phyloP scores from a whole-genome alignment of 2,797 vertebrate genomes.

The Chromis chromis region DNA sequence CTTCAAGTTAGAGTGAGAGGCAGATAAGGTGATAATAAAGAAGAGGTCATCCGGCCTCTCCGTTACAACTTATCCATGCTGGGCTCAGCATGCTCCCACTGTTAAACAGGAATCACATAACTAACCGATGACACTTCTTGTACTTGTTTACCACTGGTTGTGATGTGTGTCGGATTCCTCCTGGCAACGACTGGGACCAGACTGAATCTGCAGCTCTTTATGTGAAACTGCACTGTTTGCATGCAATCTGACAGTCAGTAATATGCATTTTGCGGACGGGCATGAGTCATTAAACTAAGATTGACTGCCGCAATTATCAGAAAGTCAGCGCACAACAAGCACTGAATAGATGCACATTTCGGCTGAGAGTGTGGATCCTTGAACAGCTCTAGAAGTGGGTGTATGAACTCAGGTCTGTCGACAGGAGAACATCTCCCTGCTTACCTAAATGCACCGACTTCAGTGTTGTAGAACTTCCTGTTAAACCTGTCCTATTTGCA shows the following conservation, averaged over 20 bases:
- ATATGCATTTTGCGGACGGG: slow-evolving; percentile 28
- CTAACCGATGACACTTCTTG: slow-evolving; percentile 46
- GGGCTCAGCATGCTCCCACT: slow-evolving; percentile 33
- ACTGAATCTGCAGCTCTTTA: slow-evolving; percentile 42
- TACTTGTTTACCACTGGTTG: slow-evolving; percentile 39
- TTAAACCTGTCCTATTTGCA: slow-evolving; percentile 75
- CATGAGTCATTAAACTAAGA: slow-evolving; percentile 50
- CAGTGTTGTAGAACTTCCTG: slow-evolving; percentile 43
- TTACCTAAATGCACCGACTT: slow-evolving; percentile 45
- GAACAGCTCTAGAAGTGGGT: slow-evolving; percentile 22
- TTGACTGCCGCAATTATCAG: slow-evolving; percentile 47
- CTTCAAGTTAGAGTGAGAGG: slow-evolving; percentile 46
- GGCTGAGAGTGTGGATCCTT: slow-evolving; percentile 11
- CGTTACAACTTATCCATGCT: slow-evolving; percentile 37
- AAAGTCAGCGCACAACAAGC: slow-evolving; percentile 20
- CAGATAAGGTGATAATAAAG: slow-evolving; percentile 47
- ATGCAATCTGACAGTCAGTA: slow-evolving; percentile 30
- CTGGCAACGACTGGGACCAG: slow-evolving; percentile 14
- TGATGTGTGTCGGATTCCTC: slow-evolving; percentile 31
- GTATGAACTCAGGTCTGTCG: slow-evolving; percentile 29
- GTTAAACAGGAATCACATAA: slow-evolving; percentile 44
- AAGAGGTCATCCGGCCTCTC: slow-evolving; percentile 33
- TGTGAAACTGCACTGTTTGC: slow-evolving; percentile 53
- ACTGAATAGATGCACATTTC: slow-evolving; percentile 29
- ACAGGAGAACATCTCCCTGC: slow-evolving; percentile 38